Conservation (phyloP, 2,888 invertebrate species). For the Orthosia gothica region DNA sequence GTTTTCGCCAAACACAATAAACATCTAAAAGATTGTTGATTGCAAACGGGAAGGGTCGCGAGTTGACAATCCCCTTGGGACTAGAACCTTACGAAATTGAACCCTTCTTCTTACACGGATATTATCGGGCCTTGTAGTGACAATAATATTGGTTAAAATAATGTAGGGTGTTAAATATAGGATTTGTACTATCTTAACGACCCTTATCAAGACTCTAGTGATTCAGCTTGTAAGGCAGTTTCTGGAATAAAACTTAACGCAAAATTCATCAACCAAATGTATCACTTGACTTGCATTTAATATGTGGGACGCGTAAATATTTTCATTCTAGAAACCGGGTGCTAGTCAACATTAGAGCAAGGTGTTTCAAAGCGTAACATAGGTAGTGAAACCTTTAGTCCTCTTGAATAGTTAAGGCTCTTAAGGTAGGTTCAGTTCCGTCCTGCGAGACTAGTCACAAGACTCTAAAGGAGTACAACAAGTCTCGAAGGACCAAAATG, state of each 20-base stretch:
- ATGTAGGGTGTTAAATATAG: not conserved
- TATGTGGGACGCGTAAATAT: too few relatives aligned
- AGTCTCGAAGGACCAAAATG: not conserved
- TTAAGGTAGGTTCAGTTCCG: slow-evolving; percentile 1
- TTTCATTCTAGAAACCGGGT: too few relatives aligned
- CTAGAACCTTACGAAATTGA: slow-evolving; percentile 19
- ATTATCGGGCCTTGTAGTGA: slow-evolving; percentile 27
- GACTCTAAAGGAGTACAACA: not conserved
- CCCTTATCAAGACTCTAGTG: slow-evolving; percentile 4
- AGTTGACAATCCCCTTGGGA: slow-evolving; percentile 46
- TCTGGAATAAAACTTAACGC: not conserved
- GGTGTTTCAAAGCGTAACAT: not conserved
- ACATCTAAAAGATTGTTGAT: slow-evolving; percentile 54
- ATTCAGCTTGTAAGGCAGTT: not conserved
- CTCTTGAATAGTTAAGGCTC: not conserved
- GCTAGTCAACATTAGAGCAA: not conserved
- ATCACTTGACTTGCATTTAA: too few relatives aligned
- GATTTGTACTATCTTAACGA: slow-evolving; percentile 2
- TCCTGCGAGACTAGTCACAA: not conserved
- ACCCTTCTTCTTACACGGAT: slow-evolving; percentile 31
- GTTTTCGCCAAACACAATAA: slow-evolving; percentile 44
- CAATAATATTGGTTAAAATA: slow-evolving; percentile 14
- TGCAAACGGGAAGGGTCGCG: slow-evolving; percentile 34
- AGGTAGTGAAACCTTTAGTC: not conserved
- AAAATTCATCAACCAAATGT: not conserved